phyloP scores from a whole-genome alignment of 1,140 invertebrate genomes.

The Gonioctena quinquepunctata region DNA sequence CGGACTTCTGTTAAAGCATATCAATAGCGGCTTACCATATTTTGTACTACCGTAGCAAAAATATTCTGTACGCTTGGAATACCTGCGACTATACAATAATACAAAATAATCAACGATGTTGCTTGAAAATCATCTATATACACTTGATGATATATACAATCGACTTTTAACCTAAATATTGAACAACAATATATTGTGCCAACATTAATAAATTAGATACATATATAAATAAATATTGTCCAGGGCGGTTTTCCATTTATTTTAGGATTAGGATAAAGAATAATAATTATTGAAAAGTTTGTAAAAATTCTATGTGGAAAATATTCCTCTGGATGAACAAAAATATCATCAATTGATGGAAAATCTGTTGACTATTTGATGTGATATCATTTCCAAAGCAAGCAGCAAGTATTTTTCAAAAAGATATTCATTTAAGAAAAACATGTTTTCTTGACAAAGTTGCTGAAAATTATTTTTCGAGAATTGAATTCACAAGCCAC shows the following conservation, averaged over 20 bases:
- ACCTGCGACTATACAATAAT: constrained; percentile 25
- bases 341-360: no score
- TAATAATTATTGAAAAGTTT: no score
- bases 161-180: constrained; percentile 2
- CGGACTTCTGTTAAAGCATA: constrained; percentile 6
- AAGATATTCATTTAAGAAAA: no score
- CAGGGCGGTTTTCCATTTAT: neutral
- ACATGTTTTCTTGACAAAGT: no score
- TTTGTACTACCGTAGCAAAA: constrained; percentile 31
- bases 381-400: no score
- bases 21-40: neutral
- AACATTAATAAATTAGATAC: constrained; percentile 16
- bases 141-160: constrained; percentile 20
- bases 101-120: constrained; percentile 24
- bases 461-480: no score
- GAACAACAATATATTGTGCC: constrained; percentile 14
- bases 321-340: no score
- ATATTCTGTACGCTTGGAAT: constrained; percentile 24
- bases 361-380: no score
- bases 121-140: constrained; percentile 14
- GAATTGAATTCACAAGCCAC: no score
- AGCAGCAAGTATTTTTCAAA: no score
- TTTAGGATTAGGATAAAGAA: neutral
- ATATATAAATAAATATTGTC: constrained; percentile 7
- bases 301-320: no score